Percentiles rank a stretch among this genome's conserved stretches.
phyloP scores from a whole-genome alignment of 2,797 vertebrate species.

The Morelia viridis region DNA sequence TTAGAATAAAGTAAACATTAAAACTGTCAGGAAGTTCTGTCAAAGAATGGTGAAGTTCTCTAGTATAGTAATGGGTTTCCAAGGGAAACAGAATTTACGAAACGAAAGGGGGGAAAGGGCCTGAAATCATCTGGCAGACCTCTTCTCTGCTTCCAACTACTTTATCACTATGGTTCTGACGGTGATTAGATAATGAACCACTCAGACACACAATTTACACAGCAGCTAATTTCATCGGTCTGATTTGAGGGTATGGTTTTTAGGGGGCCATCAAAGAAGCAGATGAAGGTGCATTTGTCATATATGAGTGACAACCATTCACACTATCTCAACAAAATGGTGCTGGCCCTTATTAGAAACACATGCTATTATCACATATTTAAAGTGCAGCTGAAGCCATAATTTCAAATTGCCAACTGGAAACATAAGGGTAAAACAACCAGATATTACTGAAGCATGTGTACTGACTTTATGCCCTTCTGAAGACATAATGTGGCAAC shows the following conservation, averaged over 20 bases:
- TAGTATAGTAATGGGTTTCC: conserved; percentile 74
- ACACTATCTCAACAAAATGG: conserved; percentile 82
- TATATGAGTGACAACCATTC: conserved; percentile 85
- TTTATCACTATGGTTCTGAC: conserved; percentile 88
- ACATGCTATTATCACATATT: conserved; percentile 86
- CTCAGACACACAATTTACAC: conserved; percentile 93
- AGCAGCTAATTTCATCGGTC: conserved; percentile 89
- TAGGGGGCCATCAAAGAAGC: conserved; percentile 80
- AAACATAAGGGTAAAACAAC: conserved; percentile 83
- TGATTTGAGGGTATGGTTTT: conserved; percentile 87
- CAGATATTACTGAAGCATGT: conserved; percentile 83
- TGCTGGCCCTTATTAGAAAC: conserved; percentile 82
- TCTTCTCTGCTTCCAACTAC: conserved; percentile 87
- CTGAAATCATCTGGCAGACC: conserved; percentile 84
- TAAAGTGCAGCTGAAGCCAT: conserved; percentile 84
- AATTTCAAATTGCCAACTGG: conserved; percentile 84
- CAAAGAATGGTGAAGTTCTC: conserved; percentile 75
- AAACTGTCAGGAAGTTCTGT: conserved; percentile 60
- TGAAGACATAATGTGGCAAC: conserved; percentile 79
- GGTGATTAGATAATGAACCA: conserved; percentile 99
- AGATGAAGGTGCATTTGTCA: conserved; percentile 87
- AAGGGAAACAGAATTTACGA: conserved; percentile 76
- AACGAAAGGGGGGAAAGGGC: conserved; percentile 56
- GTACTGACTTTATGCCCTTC: conserved; percentile 82
- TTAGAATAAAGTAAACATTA: conserved; percentile 19